These are phyloP conservation scores for Arothron firmamentum DNA, from an alignment of 2,113 vertebrate genomes.

Conservation along the genomic window DNA sequence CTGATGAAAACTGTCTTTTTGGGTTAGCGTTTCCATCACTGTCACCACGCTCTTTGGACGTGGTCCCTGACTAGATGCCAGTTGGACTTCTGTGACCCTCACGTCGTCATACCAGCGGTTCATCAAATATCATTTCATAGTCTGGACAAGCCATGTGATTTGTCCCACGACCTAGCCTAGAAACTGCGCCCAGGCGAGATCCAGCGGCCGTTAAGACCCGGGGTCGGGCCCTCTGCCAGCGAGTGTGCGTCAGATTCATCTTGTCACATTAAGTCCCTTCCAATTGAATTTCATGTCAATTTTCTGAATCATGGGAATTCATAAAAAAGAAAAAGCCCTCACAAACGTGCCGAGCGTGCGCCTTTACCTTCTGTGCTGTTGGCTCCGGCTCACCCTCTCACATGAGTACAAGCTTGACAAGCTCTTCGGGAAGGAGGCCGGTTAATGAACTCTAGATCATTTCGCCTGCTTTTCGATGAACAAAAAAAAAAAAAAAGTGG, in stretches of 20 bases:
- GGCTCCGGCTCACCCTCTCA: not conserved
- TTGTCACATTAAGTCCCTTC: constrained; percentile 9
- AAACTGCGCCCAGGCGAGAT: constrained; percentile 8
- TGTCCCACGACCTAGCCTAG: constrained; percentile 16
- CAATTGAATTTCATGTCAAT: constrained; percentile 11
- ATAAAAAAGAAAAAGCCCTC: constrained; percentile 11
- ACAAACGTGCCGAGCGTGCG: constrained; percentile 7
- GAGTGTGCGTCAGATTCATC: constrained; percentile 10
- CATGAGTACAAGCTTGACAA: not conserved
- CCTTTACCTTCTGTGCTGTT: constrained; percentile 2
- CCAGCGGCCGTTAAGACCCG: constrained; percentile 13
- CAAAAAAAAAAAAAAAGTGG: too few species aligned
- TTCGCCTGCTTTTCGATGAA: not conserved
- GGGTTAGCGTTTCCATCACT: not conserved
- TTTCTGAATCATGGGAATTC: constrained; percentile 1
- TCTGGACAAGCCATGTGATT: constrained; percentile 12
- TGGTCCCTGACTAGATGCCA: constrained; percentile 19
- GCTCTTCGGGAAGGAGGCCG: not conserved
- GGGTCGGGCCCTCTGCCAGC: constrained; percentile 13
- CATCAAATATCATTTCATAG: not conserved
- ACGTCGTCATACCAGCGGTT: not conserved
- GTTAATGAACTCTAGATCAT: not conserved
- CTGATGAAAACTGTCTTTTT: too few species aligned
- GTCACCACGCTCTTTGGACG: not conserved
- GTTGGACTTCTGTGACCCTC: constrained; percentile 27